Percentiles rank a stretch among this genome's conserved stretches.
Evolutionary conservation across 92 coral and sea anemone genomes (phyloP).

Genomic region (Epizoanthus rinbou): DNA sequence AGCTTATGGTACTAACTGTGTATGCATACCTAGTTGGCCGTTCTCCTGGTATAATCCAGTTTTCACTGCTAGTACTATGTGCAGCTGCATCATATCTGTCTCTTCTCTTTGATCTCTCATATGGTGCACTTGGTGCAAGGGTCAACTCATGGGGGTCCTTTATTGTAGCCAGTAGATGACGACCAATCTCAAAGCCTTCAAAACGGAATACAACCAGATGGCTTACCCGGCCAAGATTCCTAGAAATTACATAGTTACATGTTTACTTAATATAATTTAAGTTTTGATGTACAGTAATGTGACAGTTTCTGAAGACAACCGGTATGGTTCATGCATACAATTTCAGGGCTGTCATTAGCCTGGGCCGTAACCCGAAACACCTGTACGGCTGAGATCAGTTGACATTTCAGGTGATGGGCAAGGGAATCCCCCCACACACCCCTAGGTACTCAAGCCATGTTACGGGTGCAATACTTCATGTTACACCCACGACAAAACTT

Average conservation of each 20-base stretch:
- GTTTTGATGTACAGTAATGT: not conserved
- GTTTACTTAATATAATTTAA: not conserved
- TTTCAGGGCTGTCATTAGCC: too few relatives aligned
- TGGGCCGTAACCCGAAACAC: too few relatives aligned
- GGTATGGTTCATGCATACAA: too few relatives aligned
- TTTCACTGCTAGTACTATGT: constrained; percentile 64
- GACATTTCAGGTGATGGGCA: too few relatives aligned
- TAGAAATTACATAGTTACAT: constrained; percentile 17
- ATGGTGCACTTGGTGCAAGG: constrained; percentile 77
- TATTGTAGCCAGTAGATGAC: constrained; percentile 69
- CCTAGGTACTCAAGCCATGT: too few relatives aligned
- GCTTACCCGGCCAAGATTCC: constrained; percentile 79
- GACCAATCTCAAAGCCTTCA: constrained; percentile 90
- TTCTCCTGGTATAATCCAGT: constrained; percentile 93
- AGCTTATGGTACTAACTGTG: too few relatives aligned
- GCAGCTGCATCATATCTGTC: constrained; percentile 58
- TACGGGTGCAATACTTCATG: too few relatives aligned
- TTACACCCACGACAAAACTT: too few relatives aligned
- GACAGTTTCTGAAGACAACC: too few relatives aligned
- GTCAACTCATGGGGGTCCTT: constrained; percentile 61
- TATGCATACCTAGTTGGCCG: constrained; percentile 74
- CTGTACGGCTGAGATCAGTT: too few relatives aligned
- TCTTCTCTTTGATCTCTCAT: constrained; percentile 56
- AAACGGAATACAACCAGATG: constrained; percentile 83
- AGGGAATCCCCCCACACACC: too few relatives aligned